phyloP scores from a whole-genome alignment of 2,888 invertebrate species.

The Polymixis lichenea region DNA sequence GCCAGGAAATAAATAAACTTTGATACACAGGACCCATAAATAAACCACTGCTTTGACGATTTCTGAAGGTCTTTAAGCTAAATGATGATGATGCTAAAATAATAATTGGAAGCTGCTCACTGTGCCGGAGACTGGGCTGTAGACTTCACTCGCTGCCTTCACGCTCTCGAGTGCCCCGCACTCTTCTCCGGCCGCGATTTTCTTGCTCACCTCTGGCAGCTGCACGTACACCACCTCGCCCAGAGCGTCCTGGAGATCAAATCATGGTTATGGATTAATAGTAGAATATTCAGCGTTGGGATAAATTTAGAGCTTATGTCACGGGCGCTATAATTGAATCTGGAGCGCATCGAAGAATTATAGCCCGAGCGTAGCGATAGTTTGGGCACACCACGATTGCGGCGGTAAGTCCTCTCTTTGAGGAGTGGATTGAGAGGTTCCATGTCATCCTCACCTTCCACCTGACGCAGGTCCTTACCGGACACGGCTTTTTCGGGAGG shows the following conservation, averaged over 20 bases:
- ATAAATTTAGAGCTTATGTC: not conserved
- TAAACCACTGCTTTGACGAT: not conserved
- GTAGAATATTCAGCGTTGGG: not conserved
- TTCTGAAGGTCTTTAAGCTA: not conserved
- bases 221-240: constrained; percentile 98
- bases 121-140: constrained; percentile 95
- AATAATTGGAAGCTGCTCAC: constrained; percentile 67
- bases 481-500: no score
- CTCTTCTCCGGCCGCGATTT: constrained; percentile 93
- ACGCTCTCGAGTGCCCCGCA: constrained; percentile 97
- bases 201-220: constrained; percentile 93
- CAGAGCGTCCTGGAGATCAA: constrained; percentile 92
- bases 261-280: not conserved
- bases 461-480: no score
- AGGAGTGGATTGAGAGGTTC: no score
- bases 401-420: no score
- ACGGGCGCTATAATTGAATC: not conserved
- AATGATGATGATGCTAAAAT: not conserved
- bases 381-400: no score
- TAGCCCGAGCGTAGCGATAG: no score
- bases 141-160: constrained; percentile 97
- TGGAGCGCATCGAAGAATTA: no score
- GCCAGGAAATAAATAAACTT: not conserved
- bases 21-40: not conserved
- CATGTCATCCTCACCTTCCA: no score